Conservation (phyloP, 1,140 invertebrate species). For the Pseudomyrmex sp. region DNA sequence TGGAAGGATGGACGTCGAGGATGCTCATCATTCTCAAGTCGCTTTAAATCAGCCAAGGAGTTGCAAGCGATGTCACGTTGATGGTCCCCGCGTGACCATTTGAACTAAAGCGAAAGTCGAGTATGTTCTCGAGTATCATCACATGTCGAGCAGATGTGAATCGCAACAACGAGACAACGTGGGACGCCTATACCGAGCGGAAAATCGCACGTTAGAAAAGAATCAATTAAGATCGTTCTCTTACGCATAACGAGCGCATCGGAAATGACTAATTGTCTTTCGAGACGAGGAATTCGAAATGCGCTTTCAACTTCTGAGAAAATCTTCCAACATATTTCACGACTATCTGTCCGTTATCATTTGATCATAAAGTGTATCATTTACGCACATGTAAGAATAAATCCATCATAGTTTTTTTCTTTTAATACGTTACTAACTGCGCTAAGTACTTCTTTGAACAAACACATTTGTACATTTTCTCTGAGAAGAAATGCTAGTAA, state of each 20-base stretch:
- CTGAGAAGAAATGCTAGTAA: too few species aligned
- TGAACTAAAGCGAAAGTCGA: conserved; percentile 23
- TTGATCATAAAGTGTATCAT: too few species aligned
- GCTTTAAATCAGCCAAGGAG: conserved; percentile 43
- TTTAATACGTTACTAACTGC: too few species aligned
- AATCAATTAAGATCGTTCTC: conserved; percentile 26
- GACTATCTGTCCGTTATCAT: neutral
- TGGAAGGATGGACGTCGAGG: conserved; percentile 2
- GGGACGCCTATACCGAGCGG: conserved; percentile 10
- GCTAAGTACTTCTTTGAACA: too few species aligned
- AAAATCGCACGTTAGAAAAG: conserved; percentile 26
- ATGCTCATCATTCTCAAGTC: conserved; percentile 8
- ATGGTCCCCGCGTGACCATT: neutral
- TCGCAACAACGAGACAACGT: neutral
- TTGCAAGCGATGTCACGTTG: conserved; percentile 38
- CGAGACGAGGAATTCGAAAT: conserved; percentile 15
- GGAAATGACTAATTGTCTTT: conserved; percentile 42
- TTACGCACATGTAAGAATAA: too few species aligned
- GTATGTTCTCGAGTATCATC: conserved; percentile 36
- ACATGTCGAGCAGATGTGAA: conserved; percentile 62
- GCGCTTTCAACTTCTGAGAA: conserved; percentile 25
- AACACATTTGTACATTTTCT: too few species aligned
- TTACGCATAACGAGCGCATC: conserved; percentile 6
- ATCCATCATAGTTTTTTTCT: too few species aligned
- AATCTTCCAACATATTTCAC: conserved; percentile 15